Evolutionary conservation across 2,113 vertebrate species (phyloP).

Genomic region (Platichthys flesus): DNA sequence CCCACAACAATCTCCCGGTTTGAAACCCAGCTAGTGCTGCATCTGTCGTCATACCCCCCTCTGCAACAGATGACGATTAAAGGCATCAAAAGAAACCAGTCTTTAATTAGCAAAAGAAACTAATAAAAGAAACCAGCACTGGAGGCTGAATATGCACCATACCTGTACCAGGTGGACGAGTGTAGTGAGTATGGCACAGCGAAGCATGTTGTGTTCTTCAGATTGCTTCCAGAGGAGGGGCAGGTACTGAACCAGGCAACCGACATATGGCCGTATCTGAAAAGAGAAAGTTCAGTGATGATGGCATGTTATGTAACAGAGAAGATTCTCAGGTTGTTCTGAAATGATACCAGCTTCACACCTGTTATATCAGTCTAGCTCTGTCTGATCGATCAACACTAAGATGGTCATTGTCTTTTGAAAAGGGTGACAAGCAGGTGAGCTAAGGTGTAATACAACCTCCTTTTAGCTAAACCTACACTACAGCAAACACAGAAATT

Average conservation of each 20-base stretch:
- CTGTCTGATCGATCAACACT: no score
- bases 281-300: background rate
- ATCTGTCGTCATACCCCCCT: background rate
- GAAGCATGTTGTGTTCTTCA: slow-evolving; percentile 98
- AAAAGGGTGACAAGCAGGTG: no score
- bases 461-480: no score
- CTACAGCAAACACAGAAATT: no score
- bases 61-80: background rate
- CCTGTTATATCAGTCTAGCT: no score
- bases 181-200: slow-evolving; percentile 96
- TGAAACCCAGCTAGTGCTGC: background rate
- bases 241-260: slow-evolving; percentile 95
- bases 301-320: background rate
- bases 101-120: background rate
- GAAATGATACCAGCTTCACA: background rate
- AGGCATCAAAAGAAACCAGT: background rate
- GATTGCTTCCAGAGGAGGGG: slow-evolving; percentile 98
- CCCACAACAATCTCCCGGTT: background rate
- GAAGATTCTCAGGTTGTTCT: background rate
- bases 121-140: background rate
- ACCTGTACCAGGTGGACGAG: slow-evolving; percentile 96
- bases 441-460: no score
- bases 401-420: no score
- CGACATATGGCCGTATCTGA: slow-evolving; percentile 92
- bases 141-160: slow-evolving; percentile 23